Evolutionary conservation across 2,113 vertebrate species (phyloP).

Genomic region (Protobothrops flavoviridis): DNA sequence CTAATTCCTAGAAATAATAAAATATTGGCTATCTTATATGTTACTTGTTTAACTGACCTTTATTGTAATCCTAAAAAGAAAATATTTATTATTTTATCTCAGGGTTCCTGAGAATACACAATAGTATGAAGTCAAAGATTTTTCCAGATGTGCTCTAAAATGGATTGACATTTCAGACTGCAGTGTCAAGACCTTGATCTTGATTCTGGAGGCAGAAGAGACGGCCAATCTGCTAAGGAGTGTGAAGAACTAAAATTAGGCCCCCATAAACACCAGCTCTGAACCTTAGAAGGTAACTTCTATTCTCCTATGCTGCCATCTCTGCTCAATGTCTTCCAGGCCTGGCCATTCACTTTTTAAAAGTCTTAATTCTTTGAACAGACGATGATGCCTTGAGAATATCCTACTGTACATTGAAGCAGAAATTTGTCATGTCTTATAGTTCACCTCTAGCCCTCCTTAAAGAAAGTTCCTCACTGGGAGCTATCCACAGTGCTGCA

Average conservation of each 20-base stretch:
- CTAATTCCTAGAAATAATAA: background rate
- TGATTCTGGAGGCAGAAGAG: background rate
- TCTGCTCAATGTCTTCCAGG: background rate
- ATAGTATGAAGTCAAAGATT: background rate
- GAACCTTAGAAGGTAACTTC: too few relatives aligned
- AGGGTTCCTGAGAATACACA: background rate
- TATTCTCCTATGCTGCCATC: background rate
- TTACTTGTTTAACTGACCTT: background rate
- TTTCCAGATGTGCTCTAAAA: background rate
- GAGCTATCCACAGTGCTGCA: background rate
- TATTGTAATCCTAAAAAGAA: background rate
- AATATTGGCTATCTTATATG: background rate
- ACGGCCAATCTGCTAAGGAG: background rate
- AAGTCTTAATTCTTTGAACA: background rate
- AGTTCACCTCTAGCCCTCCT: background rate
- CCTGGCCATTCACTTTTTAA: background rate
- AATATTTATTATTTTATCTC: background rate
- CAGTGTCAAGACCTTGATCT: background rate
- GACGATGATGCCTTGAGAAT: background rate
- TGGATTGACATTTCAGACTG: background rate
- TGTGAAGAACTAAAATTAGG: background rate
- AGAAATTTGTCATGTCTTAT: background rate
- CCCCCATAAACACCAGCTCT: background rate
- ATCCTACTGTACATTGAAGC: background rate
- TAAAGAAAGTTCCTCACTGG: background rate